phyloP scores from a whole-genome alignment of 2,888 invertebrate genomes.

The Celastrina argiolus region DNA sequence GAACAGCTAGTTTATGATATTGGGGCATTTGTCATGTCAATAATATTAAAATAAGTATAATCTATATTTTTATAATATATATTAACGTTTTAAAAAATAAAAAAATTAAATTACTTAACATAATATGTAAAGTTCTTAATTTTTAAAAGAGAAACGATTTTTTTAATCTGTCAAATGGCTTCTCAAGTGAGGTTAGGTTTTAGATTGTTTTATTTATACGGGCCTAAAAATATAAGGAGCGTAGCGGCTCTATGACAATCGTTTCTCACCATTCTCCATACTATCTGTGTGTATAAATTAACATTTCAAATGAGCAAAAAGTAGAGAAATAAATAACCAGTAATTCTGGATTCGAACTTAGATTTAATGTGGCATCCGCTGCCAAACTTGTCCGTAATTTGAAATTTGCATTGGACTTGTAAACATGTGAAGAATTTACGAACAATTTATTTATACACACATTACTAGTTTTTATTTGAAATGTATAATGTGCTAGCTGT shows the following conservation, averaged over 20 bases:
- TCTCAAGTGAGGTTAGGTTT: too few relatives aligned
- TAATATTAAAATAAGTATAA: too few relatives aligned
- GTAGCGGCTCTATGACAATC: not conserved
- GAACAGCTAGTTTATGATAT: too few relatives aligned
- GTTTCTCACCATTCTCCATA: not conserved
- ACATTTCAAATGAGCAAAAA: not conserved
- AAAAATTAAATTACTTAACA: too few relatives aligned
- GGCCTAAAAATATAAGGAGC: not conserved
- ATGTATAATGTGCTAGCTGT: not conserved
- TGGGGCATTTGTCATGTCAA: too few relatives aligned
- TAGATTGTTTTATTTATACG: too few relatives aligned
- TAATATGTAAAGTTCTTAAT: too few relatives aligned
- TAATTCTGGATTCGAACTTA: not conserved
- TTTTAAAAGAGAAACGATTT: too few relatives aligned
- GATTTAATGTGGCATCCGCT: not conserved
- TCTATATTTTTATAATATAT: too few relatives aligned
- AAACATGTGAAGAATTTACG: not conserved
- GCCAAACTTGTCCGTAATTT: not conserved
- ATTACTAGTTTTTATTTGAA: not conserved
- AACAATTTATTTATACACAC: not conserved
- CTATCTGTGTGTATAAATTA: not conserved
- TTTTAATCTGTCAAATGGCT: too few relatives aligned
- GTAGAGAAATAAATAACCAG: not conserved
- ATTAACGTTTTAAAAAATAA: too few relatives aligned
- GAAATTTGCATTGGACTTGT: not conserved